These are phyloP conservation scores for Psilopsiagon aymara DNA, from an alignment of 2,113 vertebrate genomes.

Conservation along the genomic window DNA sequence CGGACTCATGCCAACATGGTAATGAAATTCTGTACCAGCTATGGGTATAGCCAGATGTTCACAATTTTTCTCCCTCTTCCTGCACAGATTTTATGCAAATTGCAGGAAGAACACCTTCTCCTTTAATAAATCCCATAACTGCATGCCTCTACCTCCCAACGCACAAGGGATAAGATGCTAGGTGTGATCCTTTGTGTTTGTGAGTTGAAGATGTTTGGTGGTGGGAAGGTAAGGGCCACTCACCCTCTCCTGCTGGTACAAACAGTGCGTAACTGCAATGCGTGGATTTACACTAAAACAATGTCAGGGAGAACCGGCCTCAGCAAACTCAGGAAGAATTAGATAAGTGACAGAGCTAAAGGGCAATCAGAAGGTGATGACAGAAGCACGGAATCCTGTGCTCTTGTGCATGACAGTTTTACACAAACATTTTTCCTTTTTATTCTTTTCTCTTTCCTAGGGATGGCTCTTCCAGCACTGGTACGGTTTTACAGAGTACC, in stretches of 20 bases:
- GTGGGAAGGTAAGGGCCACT: not conserved
- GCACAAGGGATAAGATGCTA: not conserved
- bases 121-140: conserved; percentile 19
- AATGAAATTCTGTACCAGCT: conserved; percentile 56
- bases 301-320: not conserved
- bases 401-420: not conserved
- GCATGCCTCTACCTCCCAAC: not conserved
- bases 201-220: not conserved
- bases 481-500: not conserved
- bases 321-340: not conserved
- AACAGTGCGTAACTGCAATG: not conserved
- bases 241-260: not conserved
- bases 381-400: not conserved
- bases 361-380: conserved; percentile 24
- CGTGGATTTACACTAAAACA: not conserved
- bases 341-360: conserved; percentile 8
- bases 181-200: not conserved
- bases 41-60: conserved; percentile 53
- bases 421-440: not conserved
- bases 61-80: conserved; percentile 44
- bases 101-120: conserved; percentile 10
- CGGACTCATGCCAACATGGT: not conserved
- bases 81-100: conserved; percentile 62
- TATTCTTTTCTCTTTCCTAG: not conserved
- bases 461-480: not conserved